Evolutionary conservation across 2,888 invertebrate species (phyloP).

Genomic region (Sarcophaga carnaria): DNA sequence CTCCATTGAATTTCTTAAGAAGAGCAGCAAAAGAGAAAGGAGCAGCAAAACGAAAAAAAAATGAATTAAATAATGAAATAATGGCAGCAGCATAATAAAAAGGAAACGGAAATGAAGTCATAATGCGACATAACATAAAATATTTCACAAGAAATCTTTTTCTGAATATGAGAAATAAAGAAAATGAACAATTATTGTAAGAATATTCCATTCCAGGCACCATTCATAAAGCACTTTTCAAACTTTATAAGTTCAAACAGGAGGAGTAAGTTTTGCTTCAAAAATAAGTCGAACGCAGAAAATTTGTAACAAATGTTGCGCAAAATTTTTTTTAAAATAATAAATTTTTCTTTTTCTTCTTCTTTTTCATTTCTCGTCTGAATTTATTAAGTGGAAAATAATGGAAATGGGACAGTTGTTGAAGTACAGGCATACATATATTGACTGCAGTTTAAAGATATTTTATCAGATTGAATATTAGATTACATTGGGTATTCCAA

Average conservation of each 20-base stretch:
- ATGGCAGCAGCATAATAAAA: conserved; percentile 22
- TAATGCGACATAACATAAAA: conserved; percentile 66
- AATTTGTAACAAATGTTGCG: conserved; percentile 58
- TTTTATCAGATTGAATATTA: not conserved
- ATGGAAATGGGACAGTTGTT: conserved; percentile 6
- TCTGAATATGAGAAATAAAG: conserved; percentile 21
- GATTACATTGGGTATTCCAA: too few species aligned
- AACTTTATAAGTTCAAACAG: not conserved
- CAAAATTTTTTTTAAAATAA: conserved; percentile 27
- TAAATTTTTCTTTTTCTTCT: not conserved
- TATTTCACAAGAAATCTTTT: conserved; percentile 53
- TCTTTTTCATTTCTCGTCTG: not conserved
- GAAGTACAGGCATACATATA: not conserved
- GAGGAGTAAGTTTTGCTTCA: conserved; percentile 35
- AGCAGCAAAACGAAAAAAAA: conserved; percentile 41
- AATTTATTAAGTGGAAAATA: conserved; percentile 51
- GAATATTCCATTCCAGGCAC: conserved; percentile 19
- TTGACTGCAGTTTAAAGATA: not conserved
- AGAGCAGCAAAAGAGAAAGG: conserved; percentile 40
- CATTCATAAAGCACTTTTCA: conserved; percentile 16
- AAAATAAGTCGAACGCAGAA: conserved; percentile 43
- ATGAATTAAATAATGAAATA: not conserved
- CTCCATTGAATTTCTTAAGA: conserved; percentile 27
- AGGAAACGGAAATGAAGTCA: conserved; percentile 66
- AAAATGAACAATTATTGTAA: conserved; percentile 51